Base-by-base conservation (phyloP, 2,888 invertebrate genomes). In the Leptopilina myrica region DNA sequence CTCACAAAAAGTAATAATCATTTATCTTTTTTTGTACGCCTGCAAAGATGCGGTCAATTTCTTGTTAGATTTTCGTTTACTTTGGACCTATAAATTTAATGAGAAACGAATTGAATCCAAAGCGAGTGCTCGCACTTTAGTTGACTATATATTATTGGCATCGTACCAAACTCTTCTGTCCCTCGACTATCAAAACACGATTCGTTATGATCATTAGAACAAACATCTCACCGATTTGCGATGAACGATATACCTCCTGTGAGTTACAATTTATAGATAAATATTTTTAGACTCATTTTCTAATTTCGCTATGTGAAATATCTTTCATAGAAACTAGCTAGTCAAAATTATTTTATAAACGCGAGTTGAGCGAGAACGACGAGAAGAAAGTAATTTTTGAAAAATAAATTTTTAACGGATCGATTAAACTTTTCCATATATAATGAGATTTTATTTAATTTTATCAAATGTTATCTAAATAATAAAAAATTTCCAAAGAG, bases 31-130 rank as follows among this genome's bases (percentile, higher is more conserved):
- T 43, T 43, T 43, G 6, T 43, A 43, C 43, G 12, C 11, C 11
- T 49, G 26, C 26, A 33, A 53, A 73, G 73, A 73, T 73, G 49
- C 26, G 33, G 8, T 53, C 49, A 14, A 53, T 14, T 46, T 69
- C 69, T 69, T 69, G 69, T 69, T 69, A 53, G 69, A 14, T 69
- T 69, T 69, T 26, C 26, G 14, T 56, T 69, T 56, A n/a, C 73
- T 73, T 12, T 56, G 33, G 2, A 49, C 33, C 53, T 56, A 73
- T 33, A 56, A 73, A 73, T 53, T 73, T 53, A 73, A 33, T 73
- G 26, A 73, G 26, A 73, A 56, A 56, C 7, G 33, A 73, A 73
- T 53, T 73, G 14, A 53, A 73, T n/a, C 26, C 53, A 33, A 26
- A 69, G 56, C 73, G n/a, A 56, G 56, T 56, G 26, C n/a, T 12